Percentiles rank a stretch among this genome's conserved stretches.
Evolutionary conservation across 2,797 vertebrate genomes (phyloP).

Genomic region (Psittacula echo): DNA sequence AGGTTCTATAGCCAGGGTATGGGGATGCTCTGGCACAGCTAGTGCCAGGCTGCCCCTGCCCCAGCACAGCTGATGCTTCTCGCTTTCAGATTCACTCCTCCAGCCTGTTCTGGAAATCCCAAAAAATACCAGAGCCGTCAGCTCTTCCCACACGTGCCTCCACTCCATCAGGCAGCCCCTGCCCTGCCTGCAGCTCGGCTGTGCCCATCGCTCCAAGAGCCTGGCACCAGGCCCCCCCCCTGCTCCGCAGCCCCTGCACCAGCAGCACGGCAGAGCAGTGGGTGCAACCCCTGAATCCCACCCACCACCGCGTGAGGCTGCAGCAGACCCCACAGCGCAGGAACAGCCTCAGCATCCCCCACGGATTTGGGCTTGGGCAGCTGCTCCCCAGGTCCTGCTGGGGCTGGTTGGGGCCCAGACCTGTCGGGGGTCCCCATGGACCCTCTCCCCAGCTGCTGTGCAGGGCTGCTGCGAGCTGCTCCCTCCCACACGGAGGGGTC

Average conservation of each 20-base stretch:
- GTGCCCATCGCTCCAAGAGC: background rate
- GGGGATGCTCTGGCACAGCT: background rate
- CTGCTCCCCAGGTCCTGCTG: background rate
- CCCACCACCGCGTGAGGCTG: rapidly evolving
- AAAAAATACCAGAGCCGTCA: background rate
- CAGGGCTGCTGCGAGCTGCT: background rate
- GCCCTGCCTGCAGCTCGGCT: background rate
- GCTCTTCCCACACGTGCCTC: background rate
- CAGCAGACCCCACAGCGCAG: background rate
- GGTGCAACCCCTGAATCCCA: background rate
- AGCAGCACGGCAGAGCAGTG: rapidly evolving
- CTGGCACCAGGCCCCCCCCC: background rate
- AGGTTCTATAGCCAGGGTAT: background rate
- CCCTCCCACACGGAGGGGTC: background rate
- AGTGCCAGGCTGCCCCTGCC: background rate
- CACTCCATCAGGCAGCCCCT: background rate
- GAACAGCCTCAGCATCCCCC: background rate
- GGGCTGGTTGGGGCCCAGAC: background rate
- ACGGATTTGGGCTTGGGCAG: background rate
- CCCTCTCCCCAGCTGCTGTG: background rate
- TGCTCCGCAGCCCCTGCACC: background rate
- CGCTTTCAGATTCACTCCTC: constrained; percentile 29
- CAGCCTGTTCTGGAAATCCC: constrained; percentile 38
- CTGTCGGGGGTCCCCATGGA: background rate
- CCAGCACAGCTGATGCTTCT: background rate